Base-by-base conservation (phyloP, 1,140 invertebrate species). In the Drosophila melanica region DNA sequence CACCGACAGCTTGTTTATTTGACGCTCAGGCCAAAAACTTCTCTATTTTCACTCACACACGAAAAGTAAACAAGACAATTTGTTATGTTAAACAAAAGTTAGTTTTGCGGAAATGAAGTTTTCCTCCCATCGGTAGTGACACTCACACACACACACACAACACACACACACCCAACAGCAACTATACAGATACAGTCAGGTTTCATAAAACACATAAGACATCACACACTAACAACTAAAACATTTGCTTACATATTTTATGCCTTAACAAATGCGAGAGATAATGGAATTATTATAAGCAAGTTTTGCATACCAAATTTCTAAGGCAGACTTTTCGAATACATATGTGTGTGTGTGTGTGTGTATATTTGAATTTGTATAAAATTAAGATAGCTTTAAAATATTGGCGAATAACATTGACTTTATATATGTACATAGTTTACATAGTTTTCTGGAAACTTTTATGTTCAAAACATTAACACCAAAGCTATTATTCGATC, bases 81-180 rank as follows among this genome's bases (percentile, higher is more conserved):
- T 87, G 79, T 89, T 89, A 89, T 87, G 82, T 84, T 87, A 82
- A 87, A 77, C 82, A 79, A 87, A 89, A 87, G 82, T 87, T 87
- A 87, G 82, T 89, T 87, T 82, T 87, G 84, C 82, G 84, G 84
- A 87, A 87, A 87, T 89, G 77, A 87, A 89, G 82, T 87, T 87
- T 87, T 87, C 84, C 82, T 82, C 68, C 67, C 79, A 63, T 67
- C 67, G 72, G 65, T 55, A 76, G 76, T 74, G 78, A 81, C 78
- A 81, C 65, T 68, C 70, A 60, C 47, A 37, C 79, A 50, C 41
- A 23, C 73, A 57, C 54, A 47, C 64, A 35, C 45, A 68, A 12
- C 14, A 50, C 18, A 12, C n/a, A 41, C 14, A 47, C 23, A 18
- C 23, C 35, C 14, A 48, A 27, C 16, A 18, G 16, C 18, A 33